Evolutionary conservation across 2,113 vertebrate species (phyloP).

Genomic region (Cygnus atratus): DNA sequence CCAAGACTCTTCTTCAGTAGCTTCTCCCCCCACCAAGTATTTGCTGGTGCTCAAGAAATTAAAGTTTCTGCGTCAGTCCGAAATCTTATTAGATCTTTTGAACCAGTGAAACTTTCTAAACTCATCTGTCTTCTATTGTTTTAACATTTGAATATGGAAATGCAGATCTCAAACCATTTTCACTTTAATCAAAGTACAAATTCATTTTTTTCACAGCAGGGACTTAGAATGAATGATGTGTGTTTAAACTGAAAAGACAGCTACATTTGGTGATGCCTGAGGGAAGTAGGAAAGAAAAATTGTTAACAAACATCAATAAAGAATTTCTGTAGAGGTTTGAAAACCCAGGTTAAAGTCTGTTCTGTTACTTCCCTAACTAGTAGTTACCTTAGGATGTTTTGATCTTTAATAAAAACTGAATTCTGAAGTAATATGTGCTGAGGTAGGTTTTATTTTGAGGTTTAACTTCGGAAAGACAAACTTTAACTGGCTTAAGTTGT

Average conservation of each 20-base stretch:
- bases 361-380: background rate
- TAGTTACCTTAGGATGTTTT: slow-evolving; percentile 19
- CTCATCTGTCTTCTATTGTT: background rate
- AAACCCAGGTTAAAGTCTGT: background rate
- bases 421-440: slow-evolving; percentile 4
- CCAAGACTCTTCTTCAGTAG: background rate
- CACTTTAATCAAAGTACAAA: background rate
- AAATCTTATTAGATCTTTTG: background rate
- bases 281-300: too few species aligned
- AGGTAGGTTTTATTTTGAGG: slow-evolving; percentile 33
- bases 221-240: background rate
- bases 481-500: slow-evolving; percentile 55
- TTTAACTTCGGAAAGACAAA: slow-evolving; percentile 50
- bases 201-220: background rate
- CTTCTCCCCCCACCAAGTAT: accelerated
- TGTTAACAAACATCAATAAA: background rate
- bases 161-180: background rate
- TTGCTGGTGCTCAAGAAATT: background rate
- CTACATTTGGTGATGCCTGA: background rate
- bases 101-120: background rate
- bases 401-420: slow-evolving; percentile 8
- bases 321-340: background rate
- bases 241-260: background rate
- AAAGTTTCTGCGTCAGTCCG: background rate
- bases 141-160: background rate